Conservation (phyloP, 2,797 vertebrate genomes). For the Sebastes steindachneri region DNA sequence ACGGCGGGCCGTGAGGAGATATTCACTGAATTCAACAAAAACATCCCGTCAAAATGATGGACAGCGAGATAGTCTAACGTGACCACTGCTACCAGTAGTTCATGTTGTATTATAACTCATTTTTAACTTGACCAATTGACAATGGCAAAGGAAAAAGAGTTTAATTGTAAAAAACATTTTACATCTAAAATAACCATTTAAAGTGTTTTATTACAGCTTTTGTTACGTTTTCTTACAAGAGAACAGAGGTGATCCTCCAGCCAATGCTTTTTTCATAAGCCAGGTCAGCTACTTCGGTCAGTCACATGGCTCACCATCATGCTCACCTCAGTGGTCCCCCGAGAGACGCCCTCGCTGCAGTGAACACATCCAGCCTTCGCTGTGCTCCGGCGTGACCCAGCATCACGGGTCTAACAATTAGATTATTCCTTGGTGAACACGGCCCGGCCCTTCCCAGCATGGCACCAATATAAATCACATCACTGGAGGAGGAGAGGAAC, state of each 20-base stretch:
- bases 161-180: background rate
- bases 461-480: slow-evolving; percentile 5
- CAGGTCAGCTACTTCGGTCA: background rate
- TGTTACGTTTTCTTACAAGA: background rate
- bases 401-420: background rate
- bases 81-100: background rate
- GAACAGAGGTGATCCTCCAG: background rate
- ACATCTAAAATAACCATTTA: background rate
- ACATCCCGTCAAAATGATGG: no score
- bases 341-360: background rate
- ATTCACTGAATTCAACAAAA: no score
- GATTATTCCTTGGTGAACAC: background rate
- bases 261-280: background rate
- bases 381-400: background rate
- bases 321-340: background rate
- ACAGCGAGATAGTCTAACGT: no score
- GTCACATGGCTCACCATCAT: background rate
- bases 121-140: background rate
- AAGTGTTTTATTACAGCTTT: background rate
- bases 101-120: background rate
- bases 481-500: background rate
- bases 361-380: background rate
- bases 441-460: background rate
- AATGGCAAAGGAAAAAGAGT: background rate
- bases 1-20: no score